Evolutionary conservation across 1,140 invertebrate genomes (phyloP).

Genomic region (Rhyzopertha dominica): DNA sequence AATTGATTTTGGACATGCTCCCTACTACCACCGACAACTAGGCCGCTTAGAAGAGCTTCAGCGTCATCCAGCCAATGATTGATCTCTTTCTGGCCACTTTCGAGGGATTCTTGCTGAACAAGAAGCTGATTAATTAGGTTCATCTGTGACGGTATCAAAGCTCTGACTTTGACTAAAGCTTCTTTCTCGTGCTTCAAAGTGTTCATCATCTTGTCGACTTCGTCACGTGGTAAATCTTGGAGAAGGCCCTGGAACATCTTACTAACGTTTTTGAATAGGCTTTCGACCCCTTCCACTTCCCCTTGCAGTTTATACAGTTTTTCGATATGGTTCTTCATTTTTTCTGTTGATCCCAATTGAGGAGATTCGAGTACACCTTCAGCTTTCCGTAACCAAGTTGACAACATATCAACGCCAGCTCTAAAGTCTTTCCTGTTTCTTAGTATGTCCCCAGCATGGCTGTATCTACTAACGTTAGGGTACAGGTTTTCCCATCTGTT

Average conservation of each 20-base stretch:
- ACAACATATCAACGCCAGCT: constrained; percentile 67
- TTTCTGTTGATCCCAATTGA: constrained; percentile 66
- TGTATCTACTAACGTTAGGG: constrained; percentile 76
- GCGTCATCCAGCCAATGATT: constrained; percentile 79
- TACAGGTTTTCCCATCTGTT: constrained; percentile 77
- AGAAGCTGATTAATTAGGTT: constrained; percentile 77
- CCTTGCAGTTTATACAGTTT: constrained; percentile 71
- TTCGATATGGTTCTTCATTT: constrained; percentile 74
- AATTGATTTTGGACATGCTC: constrained; percentile 69
- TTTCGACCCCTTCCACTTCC: constrained; percentile 82
- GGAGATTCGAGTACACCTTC: constrained; percentile 63
- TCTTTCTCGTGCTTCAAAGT: constrained; percentile 88
- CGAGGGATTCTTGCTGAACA: constrained; percentile 85
- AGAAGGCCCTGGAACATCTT: constrained; percentile 88
- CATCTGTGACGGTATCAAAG: constrained; percentile 71
- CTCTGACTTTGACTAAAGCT: constrained; percentile 72
- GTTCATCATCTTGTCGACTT: constrained; percentile 86
- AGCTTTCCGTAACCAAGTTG: constrained; percentile 73
- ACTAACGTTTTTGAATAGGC: constrained; percentile 81
- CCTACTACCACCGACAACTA: constrained; percentile 62
- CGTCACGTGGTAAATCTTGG: constrained; percentile 82
- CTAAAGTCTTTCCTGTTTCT: constrained; percentile 77
- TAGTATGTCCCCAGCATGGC: constrained; percentile 81
- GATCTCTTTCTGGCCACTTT: constrained; percentile 81
- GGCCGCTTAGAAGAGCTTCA: constrained; percentile 62